Conservation (phyloP, 2,888 invertebrate genomes). For the Euproctis similis region DNA sequence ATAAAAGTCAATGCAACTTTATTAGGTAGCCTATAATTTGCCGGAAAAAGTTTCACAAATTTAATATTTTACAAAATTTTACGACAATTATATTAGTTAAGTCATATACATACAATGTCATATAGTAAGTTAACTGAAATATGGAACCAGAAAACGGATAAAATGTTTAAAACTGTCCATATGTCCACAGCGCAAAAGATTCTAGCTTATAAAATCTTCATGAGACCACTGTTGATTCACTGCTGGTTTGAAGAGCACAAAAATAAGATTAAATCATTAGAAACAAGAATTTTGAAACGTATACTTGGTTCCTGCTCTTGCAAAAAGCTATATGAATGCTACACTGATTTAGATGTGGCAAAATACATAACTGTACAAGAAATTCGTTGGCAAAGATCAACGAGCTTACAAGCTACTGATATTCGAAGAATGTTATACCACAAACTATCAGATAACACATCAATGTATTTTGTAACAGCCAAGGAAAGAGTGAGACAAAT, state of each 20-base stretch:
- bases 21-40: too few species aligned
- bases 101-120: background rate
- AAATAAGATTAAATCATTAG: constrained; percentile 25
- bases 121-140: constrained; percentile 3
- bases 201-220: constrained; percentile 41
- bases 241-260: constrained; percentile 29
- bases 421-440: constrained; percentile 22
- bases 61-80: too few species aligned
- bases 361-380: constrained; percentile 32
- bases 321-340: constrained; percentile 25
- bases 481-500: background rate
- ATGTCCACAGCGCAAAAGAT: constrained; percentile 27
- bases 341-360: constrained; percentile 34
- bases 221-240: constrained; percentile 39
- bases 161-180: constrained; percentile 23
- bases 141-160: constrained; percentile 15
- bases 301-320: constrained; percentile 25
- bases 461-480: constrained; percentile 16
- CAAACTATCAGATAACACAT: constrained; percentile 15
- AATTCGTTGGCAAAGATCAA: constrained; percentile 32
- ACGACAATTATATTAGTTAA: too few species aligned
- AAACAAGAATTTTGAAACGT: constrained; percentile 28
- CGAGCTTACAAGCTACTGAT: constrained; percentile 13
- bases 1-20: too few species aligned
- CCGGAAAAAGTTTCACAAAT: too few species aligned